Base-by-base conservation (phyloP, 1,140 invertebrate genomes). In the Cataglyphis hispanica region DNA sequence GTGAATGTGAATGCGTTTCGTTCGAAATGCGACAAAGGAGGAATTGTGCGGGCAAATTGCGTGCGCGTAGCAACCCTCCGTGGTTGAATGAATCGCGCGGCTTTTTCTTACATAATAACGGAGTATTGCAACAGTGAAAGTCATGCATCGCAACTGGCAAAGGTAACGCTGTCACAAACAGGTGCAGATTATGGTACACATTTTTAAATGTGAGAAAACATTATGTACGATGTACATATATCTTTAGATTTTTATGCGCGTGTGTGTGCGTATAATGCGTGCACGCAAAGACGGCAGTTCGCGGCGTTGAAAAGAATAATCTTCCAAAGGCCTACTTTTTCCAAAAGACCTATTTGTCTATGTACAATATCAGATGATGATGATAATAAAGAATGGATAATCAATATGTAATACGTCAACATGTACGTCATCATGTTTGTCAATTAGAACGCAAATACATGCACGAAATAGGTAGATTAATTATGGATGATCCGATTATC, bases 91-190 rank as follows among this genome's bases (percentile, higher is more conserved):
- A 83, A 61, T 70, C 10, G 40, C 31, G 19, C 50, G 66, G 27
- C 22, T 60, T n/a, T 22, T 69, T 40, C n/a, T 83, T 83, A 74
- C 13, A 27, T 83, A 80, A 80, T 56, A 74, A 25, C 19, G 37
- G 16, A 34, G 25, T 74, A 72, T 74, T 34, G 67, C 78, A 66
- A 60, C 67, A 22, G 78, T 43, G 67, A 83, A 83, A 83, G 78
- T 60, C 53, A 81, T 25, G 66, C 66, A 83, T 13, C 34, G 64
- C 13, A 27, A 67, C 16, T 7, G n/a, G n/a, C n/a, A 74, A 67
- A 58, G 11, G 67, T 72, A 74, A 83, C 50, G 50, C 22, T 19
- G 31, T 34, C 76, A 22, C 27, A 11, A 16, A 66, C 43, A 46
- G 43, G 13, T 78, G 27, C 43, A 13, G 22, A 13, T 5, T n/a